A percentile compares a stretch with the other conserved stretches of the same genome.
phyloP scores from a whole-genome alignment of 2,888 invertebrate species.

The Torymus tubicola region DNA sequence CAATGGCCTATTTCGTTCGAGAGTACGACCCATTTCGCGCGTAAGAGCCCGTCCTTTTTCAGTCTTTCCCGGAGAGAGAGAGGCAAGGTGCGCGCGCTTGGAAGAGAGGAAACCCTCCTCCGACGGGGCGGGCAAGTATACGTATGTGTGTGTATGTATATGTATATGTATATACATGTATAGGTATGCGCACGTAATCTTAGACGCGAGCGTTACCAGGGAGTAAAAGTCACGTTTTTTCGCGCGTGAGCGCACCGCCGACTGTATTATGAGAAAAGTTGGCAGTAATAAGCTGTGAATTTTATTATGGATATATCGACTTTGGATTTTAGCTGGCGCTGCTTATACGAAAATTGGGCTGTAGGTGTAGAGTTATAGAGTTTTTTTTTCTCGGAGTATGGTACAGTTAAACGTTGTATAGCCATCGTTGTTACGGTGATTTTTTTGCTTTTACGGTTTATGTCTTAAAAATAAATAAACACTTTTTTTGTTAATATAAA shows the following conservation, averaged over 20 bases:
- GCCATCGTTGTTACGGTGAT: too few species aligned
- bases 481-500: too few species aligned
- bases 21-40: constrained; percentile 72
- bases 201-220: too few species aligned
- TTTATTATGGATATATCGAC: constrained; percentile 12
- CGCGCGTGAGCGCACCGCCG: not conserved
- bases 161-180: too few species aligned
- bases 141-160: too few species aligned
- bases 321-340: constrained; percentile 17
- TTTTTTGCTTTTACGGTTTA: too few species aligned
- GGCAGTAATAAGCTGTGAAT: constrained; percentile 38
- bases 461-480: too few species aligned
- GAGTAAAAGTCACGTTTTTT: constrained; percentile 42
- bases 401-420: too few species aligned
- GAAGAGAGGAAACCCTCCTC: not conserved
- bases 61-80: not conserved
- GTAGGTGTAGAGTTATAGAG: too few species aligned
- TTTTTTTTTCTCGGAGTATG: too few species aligned
- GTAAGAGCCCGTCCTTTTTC: constrained; percentile 64
- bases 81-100: not conserved
- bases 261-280: constrained; percentile 35
- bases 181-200: too few species aligned
- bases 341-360: not conserved
- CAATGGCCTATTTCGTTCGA: constrained; percentile 72
- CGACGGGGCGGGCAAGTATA: not conserved